Evolutionary conservation across 2,888 invertebrate genomes (phyloP), one percentile per base, ranked within the genome.

Genomic region (Corythucha ciliata): DNA sequence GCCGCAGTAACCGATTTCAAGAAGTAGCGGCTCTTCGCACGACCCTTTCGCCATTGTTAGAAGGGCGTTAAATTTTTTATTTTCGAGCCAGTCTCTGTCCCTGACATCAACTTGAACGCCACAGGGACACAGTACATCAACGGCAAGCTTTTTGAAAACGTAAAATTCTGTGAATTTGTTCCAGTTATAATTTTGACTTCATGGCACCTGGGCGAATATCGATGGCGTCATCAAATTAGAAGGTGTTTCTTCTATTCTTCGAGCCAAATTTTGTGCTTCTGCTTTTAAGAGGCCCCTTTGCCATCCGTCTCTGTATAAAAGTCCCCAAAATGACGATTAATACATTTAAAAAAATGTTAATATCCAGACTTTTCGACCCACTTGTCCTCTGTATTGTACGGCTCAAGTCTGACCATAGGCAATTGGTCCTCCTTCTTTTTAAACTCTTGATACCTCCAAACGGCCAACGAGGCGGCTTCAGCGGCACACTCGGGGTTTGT

Each of bases 61-160:
- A 61, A 79, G 77, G 0, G 76, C 72, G 37, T 71, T 71, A 79
- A 84, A 79, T 62, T 76, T 74, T 66, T 77, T 75, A 8, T 72
- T 64, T 62, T 74, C 71, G 36, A 79, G 73, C 84, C 84, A 84
- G 50, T 70, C 70, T 49, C 74, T 71, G 62, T 81, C 81, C 60
- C 71, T 72, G n/a, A 57, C 53, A 44, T 69, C 74, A 1, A 70
- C 70, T 2, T 65, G 65, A 12, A 57, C 47, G 12, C 55, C 57
- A 44, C 55, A 57, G 1, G 53, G 55, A 18, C 57, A 82, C 22
- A 83, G 69, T 62, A 70, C 71, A 64, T 80, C 76, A 3, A 82
- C 70, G 5, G 79, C 73, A 0, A 75, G 68, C 57, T 57, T 10
- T 29, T 12, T 12, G 12, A 29, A 12, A 29, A 29, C 29, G 8